Evolutionary conservation across 1,140 invertebrate genomes (phyloP).

Genomic region (Pseudoatta argentina): DNA sequence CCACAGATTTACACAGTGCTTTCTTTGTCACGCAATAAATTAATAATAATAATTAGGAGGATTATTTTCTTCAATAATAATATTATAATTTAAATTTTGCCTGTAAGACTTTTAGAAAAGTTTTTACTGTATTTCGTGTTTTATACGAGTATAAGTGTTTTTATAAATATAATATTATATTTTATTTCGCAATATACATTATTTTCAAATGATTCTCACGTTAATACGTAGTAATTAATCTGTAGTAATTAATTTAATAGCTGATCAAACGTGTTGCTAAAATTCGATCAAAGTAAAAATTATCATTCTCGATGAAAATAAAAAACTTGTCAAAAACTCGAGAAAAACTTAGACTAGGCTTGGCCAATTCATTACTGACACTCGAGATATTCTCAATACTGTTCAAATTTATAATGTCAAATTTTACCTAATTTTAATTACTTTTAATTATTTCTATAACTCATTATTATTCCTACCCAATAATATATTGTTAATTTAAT

Average conservation of each 20-base stretch:
- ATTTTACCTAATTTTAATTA: no score
- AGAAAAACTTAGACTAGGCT: background rate
- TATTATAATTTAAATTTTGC: background rate
- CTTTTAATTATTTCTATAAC: no score
- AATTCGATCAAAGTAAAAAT: background rate
- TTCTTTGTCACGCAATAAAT: conserved; percentile 5
- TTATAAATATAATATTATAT: no score
- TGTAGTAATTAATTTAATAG: background rate
- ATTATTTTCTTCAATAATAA: background rate
- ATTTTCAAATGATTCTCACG: no score
- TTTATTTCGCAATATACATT: no score
- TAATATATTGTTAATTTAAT: no score
- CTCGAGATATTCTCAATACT: no score
- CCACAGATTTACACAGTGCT: conserved; percentile 9
- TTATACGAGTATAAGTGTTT: background rate
- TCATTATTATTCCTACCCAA: no score
- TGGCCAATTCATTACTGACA: no score
- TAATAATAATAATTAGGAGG: conserved; percentile 15
- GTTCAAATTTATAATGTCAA: no score
- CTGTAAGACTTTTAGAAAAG: background rate
- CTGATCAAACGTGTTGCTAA: background rate
- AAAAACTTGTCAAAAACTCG: conserved; percentile 1
- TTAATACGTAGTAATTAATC: background rate
- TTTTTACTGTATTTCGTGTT: background rate
- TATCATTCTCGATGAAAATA: background rate